Conservation (phyloP, 2,888 invertebrate genomes). For the Drosophila heteroneura region DNA sequence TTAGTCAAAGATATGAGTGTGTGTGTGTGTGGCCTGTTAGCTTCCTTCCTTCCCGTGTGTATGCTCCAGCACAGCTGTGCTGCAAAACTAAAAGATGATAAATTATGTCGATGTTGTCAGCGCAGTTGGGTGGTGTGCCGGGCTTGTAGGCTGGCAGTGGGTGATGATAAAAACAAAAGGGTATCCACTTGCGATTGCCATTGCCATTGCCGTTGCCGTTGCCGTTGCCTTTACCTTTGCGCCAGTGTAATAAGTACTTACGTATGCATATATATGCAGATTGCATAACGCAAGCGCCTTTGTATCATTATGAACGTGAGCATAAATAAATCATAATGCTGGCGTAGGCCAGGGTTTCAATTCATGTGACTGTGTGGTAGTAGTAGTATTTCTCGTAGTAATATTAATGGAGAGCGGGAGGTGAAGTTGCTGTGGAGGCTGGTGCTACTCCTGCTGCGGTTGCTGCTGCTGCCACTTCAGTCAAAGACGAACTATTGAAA, state of each 20-base stretch:
- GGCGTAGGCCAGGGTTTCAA: conserved; percentile 1
- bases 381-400: neutral
- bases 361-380: neutral
- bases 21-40: conserved; percentile 30
- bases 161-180: conserved; percentile 62
- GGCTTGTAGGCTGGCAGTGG: conserved; percentile 12
- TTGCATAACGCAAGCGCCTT: conserved; percentile 77
- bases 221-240: conserved; percentile 18
- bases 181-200: conserved; percentile 6
- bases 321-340: conserved; percentile 78
- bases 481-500: conserved; percentile 76
- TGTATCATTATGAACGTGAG: conserved; percentile 76
- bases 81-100: conserved; percentile 65
- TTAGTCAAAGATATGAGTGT: conserved; percentile 29
- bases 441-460: neutral
- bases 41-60: conserved; percentile 35
- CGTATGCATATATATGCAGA: conserved; percentile 74
- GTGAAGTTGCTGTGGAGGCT: neutral
- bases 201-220: conserved; percentile 5
- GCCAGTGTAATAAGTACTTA: conserved; percentile 50
- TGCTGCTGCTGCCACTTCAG: conserved; percentile 37
- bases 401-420: neutral
- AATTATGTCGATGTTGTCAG: conserved; percentile 61
- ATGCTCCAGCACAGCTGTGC: conserved; percentile 50
- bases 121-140: conserved; percentile 10